Percentiles rank a stretch among this genome's conserved stretches.
These are phyloP conservation scores for Incurvaria masculella DNA, from an alignment of 2,888 invertebrate species.

Conservation along the genomic window DNA sequence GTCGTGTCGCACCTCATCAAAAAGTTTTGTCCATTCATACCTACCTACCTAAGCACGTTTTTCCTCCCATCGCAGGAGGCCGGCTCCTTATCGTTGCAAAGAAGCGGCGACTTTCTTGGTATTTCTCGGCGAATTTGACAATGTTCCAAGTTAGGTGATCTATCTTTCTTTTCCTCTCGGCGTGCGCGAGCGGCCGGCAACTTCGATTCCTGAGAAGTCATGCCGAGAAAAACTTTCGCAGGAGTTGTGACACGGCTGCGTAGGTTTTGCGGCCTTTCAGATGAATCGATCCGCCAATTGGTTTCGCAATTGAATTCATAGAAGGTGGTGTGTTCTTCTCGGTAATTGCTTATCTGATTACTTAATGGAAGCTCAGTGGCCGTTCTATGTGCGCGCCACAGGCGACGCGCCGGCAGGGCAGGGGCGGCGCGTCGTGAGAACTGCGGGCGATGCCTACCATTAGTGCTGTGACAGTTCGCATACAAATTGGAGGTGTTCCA, in stretches of 20 bases:
- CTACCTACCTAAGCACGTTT: conserved; percentile 12
- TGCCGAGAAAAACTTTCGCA: not conserved
- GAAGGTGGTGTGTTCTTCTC: not conserved
- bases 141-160: not conserved
- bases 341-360: not conserved
- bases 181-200: not conserved
- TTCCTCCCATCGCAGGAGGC: not conserved
- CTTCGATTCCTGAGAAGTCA: not conserved
- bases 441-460: not conserved
- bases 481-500: not conserved
- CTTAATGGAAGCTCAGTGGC: not conserved
- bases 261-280: not conserved
- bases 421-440: not conserved
- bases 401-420: too few species aligned
- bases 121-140: not conserved
- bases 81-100: not conserved
- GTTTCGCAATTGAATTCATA: not conserved
- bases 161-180: not conserved
- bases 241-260: not conserved
- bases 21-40: conserved; percentile 43
- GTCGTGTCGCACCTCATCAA: conserved; percentile 3
- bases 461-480: not conserved
- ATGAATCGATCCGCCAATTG: not conserved
- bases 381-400: not conserved
- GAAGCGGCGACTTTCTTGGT: too few species aligned